Base-by-base conservation (phyloP, 2,113 vertebrate genomes). In the Eudorcas thomsonii region DNA sequence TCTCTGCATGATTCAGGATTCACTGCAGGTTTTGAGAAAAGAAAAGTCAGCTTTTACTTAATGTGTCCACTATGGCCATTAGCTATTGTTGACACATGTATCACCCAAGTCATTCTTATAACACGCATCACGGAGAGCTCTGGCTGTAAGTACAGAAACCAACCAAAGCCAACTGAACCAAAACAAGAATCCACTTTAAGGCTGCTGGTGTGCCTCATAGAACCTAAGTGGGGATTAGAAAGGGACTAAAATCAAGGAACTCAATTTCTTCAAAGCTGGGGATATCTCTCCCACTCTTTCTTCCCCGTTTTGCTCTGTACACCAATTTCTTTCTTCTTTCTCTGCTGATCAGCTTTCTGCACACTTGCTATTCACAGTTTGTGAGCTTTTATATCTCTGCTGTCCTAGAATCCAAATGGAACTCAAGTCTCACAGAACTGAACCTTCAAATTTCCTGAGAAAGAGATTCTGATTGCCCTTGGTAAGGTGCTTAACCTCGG, bases 381-480 rank as follows among this genome's bases (percentile, higher is more conserved):
- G 50, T 94, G 74, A 97, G 52, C 52, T 55, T 84, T 88, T 59
- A 39, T 33, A 52, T 78, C 30, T 96, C 78, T 85, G 39, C 30
- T 67, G 48, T 81, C 33, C 57, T 84, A 48, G 28, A 62, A 52
- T 57, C 89, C 64, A 57, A 36, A 48, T n/a, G n/a, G 48, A 84
- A 36, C 16, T 87, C 78, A 26, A 83, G 45, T 67, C 67, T 82
- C 88, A 67, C 15, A 50, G 48, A 92, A 78, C 0, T n/a, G 13
- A 90, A 91, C 59, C 23, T 90, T 39, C 26, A 55, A 36, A 50
- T 71, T 93, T 95, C 96, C 94, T 74, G 71, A 64, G 88, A 94
- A 96, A 96, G 54, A 85, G 48, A 93, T 82, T 96, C 67, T 78
- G 39, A 85, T 43, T 48, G 21, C 67, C 30, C 60, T 57, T 2